Percentiles rank a stretch among this genome's conserved stretches.
These are phyloP conservation scores for Microtus ochrogaster DNA, from an alignment of 2,113 vertebrate species.

Conservation along the genomic window DNA sequence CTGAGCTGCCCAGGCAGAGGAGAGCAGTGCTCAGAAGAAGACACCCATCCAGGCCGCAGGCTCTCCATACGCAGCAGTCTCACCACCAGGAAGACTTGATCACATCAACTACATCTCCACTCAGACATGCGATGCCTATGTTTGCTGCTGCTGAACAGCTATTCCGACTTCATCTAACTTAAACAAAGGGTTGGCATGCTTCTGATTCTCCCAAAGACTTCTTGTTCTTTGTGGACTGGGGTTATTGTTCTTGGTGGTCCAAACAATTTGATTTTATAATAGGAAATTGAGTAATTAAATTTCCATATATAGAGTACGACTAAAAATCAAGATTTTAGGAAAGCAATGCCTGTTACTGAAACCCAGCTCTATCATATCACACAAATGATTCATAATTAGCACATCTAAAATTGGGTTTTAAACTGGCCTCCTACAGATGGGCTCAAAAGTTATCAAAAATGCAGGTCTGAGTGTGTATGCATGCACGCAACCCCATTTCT, in stretches of 20 bases:
- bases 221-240: conserved; percentile 15
- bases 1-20: not conserved
- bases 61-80: not conserved
- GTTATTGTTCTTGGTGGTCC: conserved; percentile 35
- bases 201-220: conserved; percentile 19
- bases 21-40: not conserved
- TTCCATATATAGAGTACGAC: not conserved
- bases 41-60: not conserved
- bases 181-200: not conserved
- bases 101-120: not conserved
- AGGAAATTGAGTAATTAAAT: not conserved
- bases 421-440: not conserved
- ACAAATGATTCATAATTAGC: conserved; percentile 21
- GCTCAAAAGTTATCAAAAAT: conserved; percentile 18
- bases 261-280: conserved; percentile 38
- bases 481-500: not conserved
- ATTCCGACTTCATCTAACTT: not conserved
- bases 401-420: not conserved
- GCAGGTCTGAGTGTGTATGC: not conserved
- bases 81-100: not conserved
- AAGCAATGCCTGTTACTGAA: not conserved
- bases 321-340: conserved; percentile 35
- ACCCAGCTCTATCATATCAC: not conserved
- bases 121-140: not conserved
- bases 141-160: not conserved